These are phyloP conservation scores for Drymodes brunneopygia DNA, from an alignment of 2,113 vertebrate genomes.

Conservation along the genomic window DNA sequence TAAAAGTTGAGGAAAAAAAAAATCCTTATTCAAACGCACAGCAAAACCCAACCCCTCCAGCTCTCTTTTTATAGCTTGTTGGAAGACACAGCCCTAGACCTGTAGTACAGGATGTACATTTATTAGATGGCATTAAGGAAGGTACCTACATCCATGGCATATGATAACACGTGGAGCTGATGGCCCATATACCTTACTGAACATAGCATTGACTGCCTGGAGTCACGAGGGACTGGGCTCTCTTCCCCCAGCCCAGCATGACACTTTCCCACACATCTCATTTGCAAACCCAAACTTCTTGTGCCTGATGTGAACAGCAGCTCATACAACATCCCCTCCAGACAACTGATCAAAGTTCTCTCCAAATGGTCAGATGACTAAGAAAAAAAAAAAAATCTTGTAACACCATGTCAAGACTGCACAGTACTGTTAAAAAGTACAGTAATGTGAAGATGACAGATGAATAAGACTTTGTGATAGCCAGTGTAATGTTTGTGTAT, in stretches of 20 bases:
- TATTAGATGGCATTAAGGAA: not conserved
- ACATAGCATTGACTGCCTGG: not conserved
- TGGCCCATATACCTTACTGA: not conserved
- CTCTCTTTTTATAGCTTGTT: not conserved
- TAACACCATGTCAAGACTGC: not conserved
- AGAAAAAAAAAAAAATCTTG: not conserved
- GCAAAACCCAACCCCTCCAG: not conserved
- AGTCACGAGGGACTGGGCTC: not conserved
- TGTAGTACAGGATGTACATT: not conserved
- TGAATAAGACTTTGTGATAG: not conserved
- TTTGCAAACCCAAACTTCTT: not conserved
- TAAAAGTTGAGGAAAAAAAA: not conserved
- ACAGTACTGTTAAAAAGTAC: not conserved
- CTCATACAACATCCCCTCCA: not conserved
- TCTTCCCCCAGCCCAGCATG: not conserved
- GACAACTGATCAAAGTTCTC: not conserved
- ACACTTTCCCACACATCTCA: not conserved
- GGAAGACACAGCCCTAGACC: not conserved
- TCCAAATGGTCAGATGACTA: not conserved
- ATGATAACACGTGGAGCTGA: not conserved
- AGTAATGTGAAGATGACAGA: not conserved
- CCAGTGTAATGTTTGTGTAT: not conserved
- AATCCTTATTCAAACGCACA: not conserved
- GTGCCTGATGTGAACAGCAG: not conserved
- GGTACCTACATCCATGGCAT: not conserved